These are phyloP conservation scores for Dermatemys mawii DNA, from an alignment of 2,113 vertebrate genomes.

Conservation along the genomic window DNA sequence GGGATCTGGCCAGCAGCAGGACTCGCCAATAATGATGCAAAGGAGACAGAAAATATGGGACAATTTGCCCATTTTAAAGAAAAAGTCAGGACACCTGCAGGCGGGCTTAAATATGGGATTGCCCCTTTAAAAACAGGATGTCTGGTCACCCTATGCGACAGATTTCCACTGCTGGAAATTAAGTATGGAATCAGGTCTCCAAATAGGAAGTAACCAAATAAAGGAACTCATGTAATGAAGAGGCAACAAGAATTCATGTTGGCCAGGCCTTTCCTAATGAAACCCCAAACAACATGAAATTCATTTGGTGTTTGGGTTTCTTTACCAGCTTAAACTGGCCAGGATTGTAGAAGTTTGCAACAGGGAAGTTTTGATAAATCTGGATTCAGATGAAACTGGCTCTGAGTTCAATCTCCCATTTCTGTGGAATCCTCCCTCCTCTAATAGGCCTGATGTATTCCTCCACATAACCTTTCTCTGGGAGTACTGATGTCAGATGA, in stretches of 20 bases:
- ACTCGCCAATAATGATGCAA: too few species aligned
- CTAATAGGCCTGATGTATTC: neutral
- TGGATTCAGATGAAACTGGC: neutral
- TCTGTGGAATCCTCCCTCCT: neutral
- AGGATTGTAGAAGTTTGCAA: neutral
- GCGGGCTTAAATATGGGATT: too few species aligned
- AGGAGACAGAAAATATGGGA: too few species aligned
- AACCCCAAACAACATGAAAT: neutral
- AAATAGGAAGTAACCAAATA: neutral
- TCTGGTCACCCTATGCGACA: neutral
- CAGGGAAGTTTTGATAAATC: neutral
- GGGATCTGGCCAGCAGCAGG: too few species aligned
- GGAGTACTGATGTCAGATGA: neutral
- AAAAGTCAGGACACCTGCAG: too few species aligned
- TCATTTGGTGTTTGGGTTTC: rapidly evolving
- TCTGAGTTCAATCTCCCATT: rapidly evolving
- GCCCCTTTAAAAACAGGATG: too few species aligned
- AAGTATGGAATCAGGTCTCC: neutral
- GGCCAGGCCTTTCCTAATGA: neutral
- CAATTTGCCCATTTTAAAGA: too few species aligned
- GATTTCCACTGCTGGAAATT: neutral
- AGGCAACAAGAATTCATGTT: rapidly evolving
- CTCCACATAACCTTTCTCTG: neutral
- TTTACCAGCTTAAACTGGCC: neutral
- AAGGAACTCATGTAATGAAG: rapidly evolving